Conservation (phyloP, 2,797 vertebrate genomes). For the Phrynocephalus forsythii region DNA sequence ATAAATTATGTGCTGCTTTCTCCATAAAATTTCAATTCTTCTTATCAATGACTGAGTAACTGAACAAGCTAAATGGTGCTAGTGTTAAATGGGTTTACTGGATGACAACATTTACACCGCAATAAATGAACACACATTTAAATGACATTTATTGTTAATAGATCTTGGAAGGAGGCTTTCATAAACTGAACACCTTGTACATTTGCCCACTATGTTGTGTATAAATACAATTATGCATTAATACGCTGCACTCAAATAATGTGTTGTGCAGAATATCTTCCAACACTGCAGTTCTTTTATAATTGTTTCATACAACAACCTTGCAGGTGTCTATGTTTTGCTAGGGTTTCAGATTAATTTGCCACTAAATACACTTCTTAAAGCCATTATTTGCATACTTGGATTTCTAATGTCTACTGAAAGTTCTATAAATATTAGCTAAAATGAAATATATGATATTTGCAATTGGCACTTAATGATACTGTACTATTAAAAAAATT, state of each 20-base stretch:
- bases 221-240: slow-evolving; percentile 7
- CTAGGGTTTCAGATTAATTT: neutral
- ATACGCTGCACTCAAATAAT: neutral
- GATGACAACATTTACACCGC: neutral
- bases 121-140: slow-evolving; percentile 11
- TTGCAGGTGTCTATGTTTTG: slow-evolving; percentile 2
- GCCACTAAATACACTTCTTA: neutral
- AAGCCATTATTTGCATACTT: slow-evolving; percentile 4
- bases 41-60: slow-evolving; percentile 17
- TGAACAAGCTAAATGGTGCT: slow-evolving; percentile 9
- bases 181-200: neutral
- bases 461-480: neutral
- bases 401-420: neutral
- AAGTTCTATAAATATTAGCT: slow-evolving; percentile 1
- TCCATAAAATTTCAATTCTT: neutral
- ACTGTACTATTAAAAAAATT: neutral
- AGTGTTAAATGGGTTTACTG: neutral
- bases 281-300: neutral
- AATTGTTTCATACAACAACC: neutral
- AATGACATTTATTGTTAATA: neutral
- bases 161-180: slow-evolving; percentile 11
- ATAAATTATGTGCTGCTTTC: neutral
- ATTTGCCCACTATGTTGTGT: neutral
- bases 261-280: neutral
- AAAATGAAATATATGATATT: neutral